phyloP scores from a whole-genome alignment of 2,888 invertebrate species.

The Leptopterna dolabrata region DNA sequence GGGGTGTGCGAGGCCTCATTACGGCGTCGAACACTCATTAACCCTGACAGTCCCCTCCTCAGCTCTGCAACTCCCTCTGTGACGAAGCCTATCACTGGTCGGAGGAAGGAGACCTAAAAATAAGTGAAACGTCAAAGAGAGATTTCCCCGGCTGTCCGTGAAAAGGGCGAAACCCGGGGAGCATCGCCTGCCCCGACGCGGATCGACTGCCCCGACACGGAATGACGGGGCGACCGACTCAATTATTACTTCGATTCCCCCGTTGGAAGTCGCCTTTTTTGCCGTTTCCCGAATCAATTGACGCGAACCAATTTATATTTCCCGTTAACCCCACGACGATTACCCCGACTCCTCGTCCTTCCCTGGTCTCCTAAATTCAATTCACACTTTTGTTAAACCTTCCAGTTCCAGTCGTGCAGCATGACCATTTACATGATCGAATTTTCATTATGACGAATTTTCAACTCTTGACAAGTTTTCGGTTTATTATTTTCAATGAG shows the following conservation, averaged over 20 bases:
- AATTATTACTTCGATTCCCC: background rate
- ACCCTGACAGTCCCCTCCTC: background rate
- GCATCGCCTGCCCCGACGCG: background rate
- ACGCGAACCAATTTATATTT: background rate
- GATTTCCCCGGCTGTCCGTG: background rate
- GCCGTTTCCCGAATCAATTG: background rate
- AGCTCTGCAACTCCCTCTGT: no score
- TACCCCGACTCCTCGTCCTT: no score
- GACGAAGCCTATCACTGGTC: background rate
- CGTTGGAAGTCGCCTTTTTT: background rate
- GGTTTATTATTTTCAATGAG: no score
- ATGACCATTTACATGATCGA: no score
- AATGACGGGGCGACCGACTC: background rate
- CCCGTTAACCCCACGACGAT: background rate
- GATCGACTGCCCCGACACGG: background rate
- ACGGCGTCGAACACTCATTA: constrained; percentile 5
- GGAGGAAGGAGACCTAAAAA: background rate
- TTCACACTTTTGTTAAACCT: no score
- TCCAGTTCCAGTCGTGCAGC: no score
- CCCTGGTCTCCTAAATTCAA: no score
- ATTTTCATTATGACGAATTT: no score
- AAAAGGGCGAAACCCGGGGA: background rate
- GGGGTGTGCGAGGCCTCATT: background rate
- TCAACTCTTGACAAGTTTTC: no score
- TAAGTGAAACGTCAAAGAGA: background rate